A percentile compares a stretch with the other conserved stretches of the same genome.
These are phyloP conservation scores for Ptilorrhoa leucosticta DNA, from an alignment of 2,113 vertebrate genomes.

Conservation along the genomic window DNA sequence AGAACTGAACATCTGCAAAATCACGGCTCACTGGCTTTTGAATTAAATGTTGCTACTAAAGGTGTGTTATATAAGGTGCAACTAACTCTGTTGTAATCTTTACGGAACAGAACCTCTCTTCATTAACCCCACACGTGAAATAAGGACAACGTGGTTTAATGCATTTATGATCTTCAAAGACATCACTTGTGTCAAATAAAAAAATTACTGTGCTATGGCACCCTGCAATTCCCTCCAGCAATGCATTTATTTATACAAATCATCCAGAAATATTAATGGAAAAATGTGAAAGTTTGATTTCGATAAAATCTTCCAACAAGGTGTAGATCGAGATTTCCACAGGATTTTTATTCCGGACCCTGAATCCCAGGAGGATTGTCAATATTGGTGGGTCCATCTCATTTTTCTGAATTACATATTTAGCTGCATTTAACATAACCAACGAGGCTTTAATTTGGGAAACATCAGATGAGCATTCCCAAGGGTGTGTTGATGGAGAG, in stretches of 20 bases:
- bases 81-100: no score
- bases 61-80: fast-evolving
- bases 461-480: background rate
- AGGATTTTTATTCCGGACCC: background rate
- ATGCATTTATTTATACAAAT: background rate
- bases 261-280: background rate
- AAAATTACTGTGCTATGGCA: background rate
- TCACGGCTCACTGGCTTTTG: background rate
- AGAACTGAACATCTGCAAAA: background rate
- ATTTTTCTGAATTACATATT: background rate
- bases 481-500: background rate
- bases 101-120: background rate
- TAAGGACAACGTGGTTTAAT: background rate
- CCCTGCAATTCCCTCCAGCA: background rate
- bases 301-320: background rate
- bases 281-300: background rate
- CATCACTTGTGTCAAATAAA: background rate
- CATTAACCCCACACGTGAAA: background rate
- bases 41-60: background rate
- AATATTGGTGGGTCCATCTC: background rate
- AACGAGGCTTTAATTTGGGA: background rate
- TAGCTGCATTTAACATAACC: background rate
- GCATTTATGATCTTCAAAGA: background rate
- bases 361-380: background rate
- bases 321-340: background rate